phyloP scores from a whole-genome alignment of 1,140 invertebrate species.

The Aethina tumida region DNA sequence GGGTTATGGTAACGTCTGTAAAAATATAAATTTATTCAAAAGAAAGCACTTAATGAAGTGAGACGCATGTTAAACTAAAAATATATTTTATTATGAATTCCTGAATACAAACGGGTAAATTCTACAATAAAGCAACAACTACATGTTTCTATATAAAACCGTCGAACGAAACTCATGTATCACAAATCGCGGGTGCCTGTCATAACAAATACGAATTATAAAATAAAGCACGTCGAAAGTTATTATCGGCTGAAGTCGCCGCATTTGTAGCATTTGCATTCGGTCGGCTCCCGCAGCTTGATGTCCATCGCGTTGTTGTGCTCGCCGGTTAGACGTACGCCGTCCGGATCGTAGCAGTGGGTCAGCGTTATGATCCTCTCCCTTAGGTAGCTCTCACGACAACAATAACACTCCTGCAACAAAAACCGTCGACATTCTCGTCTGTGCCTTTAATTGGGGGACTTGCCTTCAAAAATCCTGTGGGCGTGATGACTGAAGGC shows the following conservation, averaged over 20 bases:
- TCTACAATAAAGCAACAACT: too few relatives aligned
- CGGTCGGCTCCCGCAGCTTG: constrained; percentile 71
- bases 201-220: constrained; percentile 6
- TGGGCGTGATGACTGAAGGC: constrained; percentile 75
- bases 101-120: too few relatives aligned
- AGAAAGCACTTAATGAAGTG: too few relatives aligned
- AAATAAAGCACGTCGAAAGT: neutral
- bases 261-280: constrained; percentile 85
- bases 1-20: too few relatives aligned
- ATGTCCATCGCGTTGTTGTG: constrained; percentile 62
- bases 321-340: constrained; percentile 54
- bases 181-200: too few relatives aligned
- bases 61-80: too few relatives aligned
- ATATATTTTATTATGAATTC: too few relatives aligned
- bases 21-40: too few relatives aligned
- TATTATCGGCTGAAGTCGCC: constrained; percentile 58
- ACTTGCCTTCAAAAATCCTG: constrained; percentile 80
- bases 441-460: neutral
- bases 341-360: constrained; percentile 82
- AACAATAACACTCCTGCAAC: constrained; percentile 81
- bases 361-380: constrained; percentile 68
- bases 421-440: constrained; percentile 6
- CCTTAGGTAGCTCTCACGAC: constrained; percentile 73
- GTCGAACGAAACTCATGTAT: too few relatives aligned
- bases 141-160: too few relatives aligned